Base-by-base conservation (phyloP, 1,140 invertebrate genomes). In the Calosoma granatense region DNA sequence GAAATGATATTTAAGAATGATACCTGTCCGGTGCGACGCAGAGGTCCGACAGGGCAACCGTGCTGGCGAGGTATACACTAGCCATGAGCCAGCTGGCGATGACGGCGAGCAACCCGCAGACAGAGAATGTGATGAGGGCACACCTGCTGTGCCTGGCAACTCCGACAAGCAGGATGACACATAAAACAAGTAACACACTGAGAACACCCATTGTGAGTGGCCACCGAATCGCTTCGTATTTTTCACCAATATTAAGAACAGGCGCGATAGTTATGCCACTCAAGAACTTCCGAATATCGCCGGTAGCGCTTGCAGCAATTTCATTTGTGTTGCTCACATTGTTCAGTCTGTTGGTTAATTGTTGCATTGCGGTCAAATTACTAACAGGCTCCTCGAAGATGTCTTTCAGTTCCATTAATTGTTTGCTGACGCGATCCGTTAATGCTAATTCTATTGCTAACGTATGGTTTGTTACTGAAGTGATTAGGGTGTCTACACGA, bases 41-140 rank as follows among this genome's bases (percentile, higher is more conserved):
- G 20, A 88, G 79, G 65, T 87, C 84, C 15, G 87, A 87, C 0
- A 90, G 74, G 54, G 87, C 88, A 56, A 90, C 85, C 22, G 86
- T 84, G 9, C 86, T 81, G 14, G 63, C 63, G 53, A 92, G 74
- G 72, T 93, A 90, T 20, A 92, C 67, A 51, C 90, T 91, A 19
- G 88, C 85, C 75, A 90, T 84, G 54, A 92, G 75, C 87, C 90
- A 94, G 60, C 90, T 92, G 59, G 90, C 83, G 61, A 94, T 92
- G n/a, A 94, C 84, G 41, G 90, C 90, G 59, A 92, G 81, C 54
- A 95, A 74, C 22, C 90, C 92, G 64, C 92, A 88, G 23, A 93
- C 90, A 65, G 85, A 84, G 59, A 79, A 90, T 77, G 87, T 85
- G 65, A 92, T 91, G 51, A 92, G 77, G 19, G 87, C 84, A 72